Conservation (phyloP, 2,113 vertebrate species). For the Pteropus alecto region DNA sequence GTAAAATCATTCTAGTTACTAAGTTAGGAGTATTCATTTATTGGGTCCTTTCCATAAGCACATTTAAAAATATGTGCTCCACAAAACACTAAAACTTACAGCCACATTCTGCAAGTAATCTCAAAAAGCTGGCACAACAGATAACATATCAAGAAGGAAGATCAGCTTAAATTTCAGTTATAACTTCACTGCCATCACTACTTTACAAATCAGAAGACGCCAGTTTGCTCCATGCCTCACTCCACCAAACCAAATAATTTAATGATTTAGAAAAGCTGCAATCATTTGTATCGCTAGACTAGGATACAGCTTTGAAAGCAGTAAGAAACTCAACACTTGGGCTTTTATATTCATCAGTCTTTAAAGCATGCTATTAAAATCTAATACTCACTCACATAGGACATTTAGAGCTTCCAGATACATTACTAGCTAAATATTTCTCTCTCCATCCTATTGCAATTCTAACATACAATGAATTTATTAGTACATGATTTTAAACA, state of each 20-base stretch:
- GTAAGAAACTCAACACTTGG: constrained; percentile 63
- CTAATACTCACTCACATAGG: constrained; percentile 76
- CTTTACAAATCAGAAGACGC: constrained; percentile 65
- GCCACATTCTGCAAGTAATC: constrained; percentile 71
- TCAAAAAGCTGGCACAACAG: constrained; percentile 70
- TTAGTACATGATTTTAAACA: constrained; percentile 67
- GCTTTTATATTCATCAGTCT: constrained; percentile 55
- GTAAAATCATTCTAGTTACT: constrained; percentile 55
- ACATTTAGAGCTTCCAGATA: constrained; percentile 75
- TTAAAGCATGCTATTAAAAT: constrained; percentile 70
- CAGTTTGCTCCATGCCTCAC: constrained; percentile 72
- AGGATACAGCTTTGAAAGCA: constrained; percentile 70
- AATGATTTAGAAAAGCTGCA: constrained; percentile 73
- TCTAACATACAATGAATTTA: constrained; percentile 63
- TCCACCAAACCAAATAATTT: constrained; percentile 76
- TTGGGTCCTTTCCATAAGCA: constrained; percentile 56
- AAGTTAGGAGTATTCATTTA: constrained; percentile 59
- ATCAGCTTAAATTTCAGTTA: constrained; percentile 67
- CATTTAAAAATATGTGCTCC: constrained; percentile 61
- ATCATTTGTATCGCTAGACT: constrained; percentile 70
- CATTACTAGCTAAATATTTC: constrained; percentile 72
- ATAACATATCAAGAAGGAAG: constrained; percentile 70
- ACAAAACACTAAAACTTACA: constrained; percentile 66
- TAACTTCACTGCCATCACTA: constrained; percentile 71
- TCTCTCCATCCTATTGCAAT: constrained; percentile 58